Conservation (phyloP, 2,113 vertebrate genomes). For the Prunella himalayana region DNA sequence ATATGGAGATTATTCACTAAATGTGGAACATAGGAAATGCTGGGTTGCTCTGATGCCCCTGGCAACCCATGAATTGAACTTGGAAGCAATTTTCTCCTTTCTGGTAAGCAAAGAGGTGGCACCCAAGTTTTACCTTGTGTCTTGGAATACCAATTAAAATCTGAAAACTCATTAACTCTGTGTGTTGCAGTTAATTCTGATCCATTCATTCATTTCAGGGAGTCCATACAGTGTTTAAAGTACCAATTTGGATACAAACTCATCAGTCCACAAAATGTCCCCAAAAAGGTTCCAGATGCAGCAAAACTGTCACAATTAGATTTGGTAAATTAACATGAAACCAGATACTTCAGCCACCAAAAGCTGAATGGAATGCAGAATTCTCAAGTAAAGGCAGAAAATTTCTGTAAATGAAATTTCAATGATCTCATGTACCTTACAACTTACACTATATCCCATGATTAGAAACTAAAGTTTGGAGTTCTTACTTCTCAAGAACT, state of each 20-base stretch:
- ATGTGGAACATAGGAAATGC: not conserved
- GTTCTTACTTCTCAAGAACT: not conserved
- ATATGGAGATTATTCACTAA: no score
- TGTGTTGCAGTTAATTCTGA: not conserved
- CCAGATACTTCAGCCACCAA: not conserved
- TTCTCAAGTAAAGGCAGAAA: not conserved
- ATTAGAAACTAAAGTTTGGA: not conserved
- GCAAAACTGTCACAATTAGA: rapidly evolving
- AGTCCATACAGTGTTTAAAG: not conserved
- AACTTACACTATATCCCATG: not conserved
- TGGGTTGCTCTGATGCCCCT: not conserved
- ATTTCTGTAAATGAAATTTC: not conserved
- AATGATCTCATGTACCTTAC: not conserved
- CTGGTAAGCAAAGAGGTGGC: not conserved
- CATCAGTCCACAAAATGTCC: not conserved
- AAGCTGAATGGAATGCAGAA: not conserved
- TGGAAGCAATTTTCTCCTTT: not conserved
- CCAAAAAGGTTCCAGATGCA: not conserved
- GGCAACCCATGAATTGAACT: not conserved
- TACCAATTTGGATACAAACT: not conserved
- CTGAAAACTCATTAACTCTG: not conserved
- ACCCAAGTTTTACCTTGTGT: not conserved
- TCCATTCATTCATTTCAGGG: not conserved
- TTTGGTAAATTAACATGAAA: not conserved
- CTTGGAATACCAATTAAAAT: not conserved